phyloP scores from a whole-genome alignment of 2,113 vertebrate genomes.

The Eurystomus gularis region DNA sequence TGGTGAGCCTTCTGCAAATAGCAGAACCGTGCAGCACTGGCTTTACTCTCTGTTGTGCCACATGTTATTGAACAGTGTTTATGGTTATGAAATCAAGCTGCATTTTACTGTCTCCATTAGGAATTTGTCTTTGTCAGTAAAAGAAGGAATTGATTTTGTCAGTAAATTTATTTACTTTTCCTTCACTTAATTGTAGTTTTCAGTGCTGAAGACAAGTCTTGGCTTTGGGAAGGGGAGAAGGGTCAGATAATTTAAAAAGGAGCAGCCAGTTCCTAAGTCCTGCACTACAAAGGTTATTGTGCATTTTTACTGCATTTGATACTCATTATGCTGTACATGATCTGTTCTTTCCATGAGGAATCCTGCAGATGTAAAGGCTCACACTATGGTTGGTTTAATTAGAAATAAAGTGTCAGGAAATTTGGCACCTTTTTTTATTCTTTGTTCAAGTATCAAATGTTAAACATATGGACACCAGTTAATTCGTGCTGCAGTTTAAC shows the following conservation, averaged over 20 bases:
- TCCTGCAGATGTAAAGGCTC: slow-evolving; percentile 58
- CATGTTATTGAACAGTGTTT: not conserved
- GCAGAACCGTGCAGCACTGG: not conserved
- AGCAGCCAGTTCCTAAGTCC: slow-evolving; percentile 42
- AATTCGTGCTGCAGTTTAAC: not conserved
- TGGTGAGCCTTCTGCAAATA: not conserved
- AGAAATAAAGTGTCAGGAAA: slow-evolving; percentile 55
- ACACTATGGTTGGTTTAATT: slow-evolving; percentile 59
- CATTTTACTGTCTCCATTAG: not conserved
- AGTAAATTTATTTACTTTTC: not conserved
- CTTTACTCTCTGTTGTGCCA: not conserved
- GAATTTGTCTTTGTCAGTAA: not conserved
- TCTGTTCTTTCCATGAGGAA: slow-evolving; percentile 49
- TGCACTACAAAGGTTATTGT: slow-evolving; percentile 19
- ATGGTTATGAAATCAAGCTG: not conserved
- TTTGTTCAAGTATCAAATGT: slow-evolving; percentile 56
- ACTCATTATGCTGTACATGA: slow-evolving; percentile 16
- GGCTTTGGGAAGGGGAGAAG: not conserved
- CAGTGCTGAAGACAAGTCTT: not conserved
- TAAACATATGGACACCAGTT: slow-evolving; percentile 20
- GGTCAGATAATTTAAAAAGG: not conserved
- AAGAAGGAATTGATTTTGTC: not conserved
- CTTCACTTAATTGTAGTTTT: not conserved
- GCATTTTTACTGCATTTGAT: slow-evolving; percentile 40
- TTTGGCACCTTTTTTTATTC: slow-evolving; percentile 49